Percentiles rank a stretch among this genome's conserved stretches.
These are phyloP conservation scores for Drosophila littoralis DNA, from an alignment of 1,140 invertebrate species.

Conservation along the genomic window DNA sequence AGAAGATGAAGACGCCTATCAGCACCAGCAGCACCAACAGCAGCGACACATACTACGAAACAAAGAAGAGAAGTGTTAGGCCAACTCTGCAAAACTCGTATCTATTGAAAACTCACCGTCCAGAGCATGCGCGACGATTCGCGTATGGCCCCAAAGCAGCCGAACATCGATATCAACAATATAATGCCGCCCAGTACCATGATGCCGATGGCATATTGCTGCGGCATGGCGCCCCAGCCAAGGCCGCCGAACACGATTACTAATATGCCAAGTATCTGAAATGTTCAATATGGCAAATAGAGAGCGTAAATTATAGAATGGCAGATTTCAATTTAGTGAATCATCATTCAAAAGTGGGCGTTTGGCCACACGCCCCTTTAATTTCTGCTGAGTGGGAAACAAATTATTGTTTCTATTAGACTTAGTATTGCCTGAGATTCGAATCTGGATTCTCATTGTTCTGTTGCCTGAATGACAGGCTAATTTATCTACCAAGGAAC, in stretches of 20 bases:
- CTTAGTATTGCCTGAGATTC: no score
- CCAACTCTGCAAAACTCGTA: not conserved
- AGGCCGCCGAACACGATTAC: slow-evolving; percentile 68
- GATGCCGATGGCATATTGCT: slow-evolving; percentile 85
- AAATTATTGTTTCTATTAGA: no score
- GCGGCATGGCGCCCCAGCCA: slow-evolving; percentile 85
- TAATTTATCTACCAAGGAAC: no score
- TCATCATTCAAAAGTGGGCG: not conserved
- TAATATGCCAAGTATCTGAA: slow-evolving; percentile 71
- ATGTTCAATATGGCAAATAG: not conserved
- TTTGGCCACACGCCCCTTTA: no score
- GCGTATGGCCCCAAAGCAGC: slow-evolving; percentile 92
- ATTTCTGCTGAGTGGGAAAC: no score
- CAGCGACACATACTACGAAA: slow-evolving; percentile 62
- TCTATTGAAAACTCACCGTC: slow-evolving; percentile 86
- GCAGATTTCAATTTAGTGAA: not conserved
- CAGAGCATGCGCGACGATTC: slow-evolving; percentile 93
- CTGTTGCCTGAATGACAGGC: not conserved
- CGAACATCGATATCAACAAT: slow-evolving; percentile 91
- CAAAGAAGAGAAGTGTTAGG: slow-evolving; percentile 1
- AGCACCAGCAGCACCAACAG: slow-evolving; percentile 61
- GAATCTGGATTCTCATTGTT: no score
- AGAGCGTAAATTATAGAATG: not conserved
- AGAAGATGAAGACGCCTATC: slow-evolving; percentile 59
- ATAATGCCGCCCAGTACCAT: slow-evolving; percentile 90